Evolutionary conservation across 2,113 vertebrate species (phyloP).

Genomic region (Aspiorhynchus laticeps): DNA sequence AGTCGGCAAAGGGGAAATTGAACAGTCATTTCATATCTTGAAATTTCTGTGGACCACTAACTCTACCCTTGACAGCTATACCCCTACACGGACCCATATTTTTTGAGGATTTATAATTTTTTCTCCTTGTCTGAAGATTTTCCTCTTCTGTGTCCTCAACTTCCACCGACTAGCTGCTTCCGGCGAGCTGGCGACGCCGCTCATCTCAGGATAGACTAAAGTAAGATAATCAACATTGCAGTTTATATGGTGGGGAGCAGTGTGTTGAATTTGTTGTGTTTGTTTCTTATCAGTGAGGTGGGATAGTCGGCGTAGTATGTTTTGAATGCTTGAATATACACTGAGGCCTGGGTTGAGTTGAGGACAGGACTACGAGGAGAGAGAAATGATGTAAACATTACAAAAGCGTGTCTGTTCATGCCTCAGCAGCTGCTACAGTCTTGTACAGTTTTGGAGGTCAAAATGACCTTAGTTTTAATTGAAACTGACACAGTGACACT

Average conservation of each 20-base stretch:
- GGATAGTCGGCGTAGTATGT: not conserved
- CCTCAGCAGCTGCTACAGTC: not conserved
- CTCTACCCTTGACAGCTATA: not conserved
- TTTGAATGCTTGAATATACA: not conserved
- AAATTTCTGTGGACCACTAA: not conserved
- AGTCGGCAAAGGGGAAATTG: not conserved
- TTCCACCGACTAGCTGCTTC: not conserved
- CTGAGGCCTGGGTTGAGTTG: not conserved
- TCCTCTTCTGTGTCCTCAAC: not conserved
- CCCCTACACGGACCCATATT: not conserved
- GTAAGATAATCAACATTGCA: constrained; percentile 21
- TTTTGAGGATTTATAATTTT: not conserved
- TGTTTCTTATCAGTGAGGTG: not conserved
- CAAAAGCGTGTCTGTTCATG: not conserved
- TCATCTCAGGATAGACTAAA: constrained; percentile 31
- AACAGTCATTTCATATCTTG: not conserved
- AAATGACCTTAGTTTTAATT: not conserved
- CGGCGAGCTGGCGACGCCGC: constrained; percentile 46
- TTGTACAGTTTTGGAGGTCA: not conserved
- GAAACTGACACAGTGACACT: not conserved
- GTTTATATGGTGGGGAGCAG: not conserved
- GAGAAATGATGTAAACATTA: constrained; percentile 3
- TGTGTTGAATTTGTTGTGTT: not conserved
- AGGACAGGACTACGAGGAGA: not conserved
- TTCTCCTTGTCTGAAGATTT: not conserved